Evolutionary conservation across 1,140 invertebrate species (phyloP), one percentile per base, ranked within the genome.

Genomic region (Nasonia vitripennis): DNA sequence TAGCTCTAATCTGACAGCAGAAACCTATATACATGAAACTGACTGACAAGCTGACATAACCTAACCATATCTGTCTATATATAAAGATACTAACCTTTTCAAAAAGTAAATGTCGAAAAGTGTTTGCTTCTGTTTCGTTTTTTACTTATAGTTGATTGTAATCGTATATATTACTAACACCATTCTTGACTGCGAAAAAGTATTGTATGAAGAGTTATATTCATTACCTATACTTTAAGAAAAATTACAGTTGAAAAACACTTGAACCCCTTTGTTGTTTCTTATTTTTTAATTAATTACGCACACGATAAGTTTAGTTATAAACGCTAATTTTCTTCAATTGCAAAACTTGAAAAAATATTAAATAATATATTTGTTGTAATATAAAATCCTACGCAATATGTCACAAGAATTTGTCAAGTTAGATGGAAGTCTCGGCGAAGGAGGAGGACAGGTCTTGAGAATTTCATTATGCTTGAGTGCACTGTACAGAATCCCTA

Each of bases 401-500:
- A 86, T 83, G 84, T 70, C 75, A 48, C 12, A 83, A 83, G 70
- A 83, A 70, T 70, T 92, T 14, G 80, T 94, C 67, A 93, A 94
- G 89, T 95, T 96, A 79, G 95, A 96, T 92, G 95, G 95, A 41
- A 95, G 94, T 89, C 87, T 95, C 37, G 92, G 95, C 11, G 95
- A 96, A 94, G 95, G 95, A 87, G 98, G 98, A 82, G 98, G 98
- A 2, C 98, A 99, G 94, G 97, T 98, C 87, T 93, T 98, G 34
- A 94, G 98, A 84, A 96, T 97, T 89, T 95, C 97, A 3, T 89
- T 97, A 7, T 95, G 96, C 34, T 92, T 98, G 4, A 98, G 97
- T 91, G 96, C 96, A 85, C 93, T 98, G 20, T 93, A 96, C 75
- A 92, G 94, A 48, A 95, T 96, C 51, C 96, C 97, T 0, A 93